These are phyloP conservation scores for Meleagris gallopavo DNA, from an alignment of 2,113 vertebrate species.

Conservation along the genomic window DNA sequence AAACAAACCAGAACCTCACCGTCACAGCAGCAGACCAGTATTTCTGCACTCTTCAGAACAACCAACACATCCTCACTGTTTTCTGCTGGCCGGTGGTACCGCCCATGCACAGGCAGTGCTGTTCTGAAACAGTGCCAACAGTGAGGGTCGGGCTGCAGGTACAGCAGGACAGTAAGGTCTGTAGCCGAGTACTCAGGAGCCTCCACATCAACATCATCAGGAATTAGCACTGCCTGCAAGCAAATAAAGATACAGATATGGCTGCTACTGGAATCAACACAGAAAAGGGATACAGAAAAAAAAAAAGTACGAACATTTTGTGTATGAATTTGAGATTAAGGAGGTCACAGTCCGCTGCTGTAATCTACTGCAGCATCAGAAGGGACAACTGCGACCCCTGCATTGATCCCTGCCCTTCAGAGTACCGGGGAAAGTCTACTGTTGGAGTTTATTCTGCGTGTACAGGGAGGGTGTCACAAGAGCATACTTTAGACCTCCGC, in stretches of 20 bases:
- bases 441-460: not conserved
- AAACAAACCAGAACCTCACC: conserved; percentile 55
- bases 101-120: conserved; percentile 84
- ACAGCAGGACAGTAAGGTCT: conserved; percentile 79
- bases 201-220: conserved; percentile 85
- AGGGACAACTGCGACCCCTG: not conserved
- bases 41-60: conserved; percentile 78
- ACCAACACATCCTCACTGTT: conserved; percentile 23
- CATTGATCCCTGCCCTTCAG: too few species aligned
- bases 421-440: not conserved
- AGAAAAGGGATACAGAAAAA: not conserved
- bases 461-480: not conserved
- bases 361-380: not conserved
- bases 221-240: conserved; percentile 80
- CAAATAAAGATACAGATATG: not conserved
- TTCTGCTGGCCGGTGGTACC: conserved; percentile 85
- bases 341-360: rapidly evolving
- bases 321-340: not conserved
- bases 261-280: rapidly evolving
- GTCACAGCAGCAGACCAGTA: conserved; percentile 81
- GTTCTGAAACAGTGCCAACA: conserved; percentile 68
- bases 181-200: conserved; percentile 85
- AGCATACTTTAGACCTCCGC: not conserved
- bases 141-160: conserved; percentile 53
- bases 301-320: not conserved